Evolutionary conservation across 2,797 vertebrate genomes (phyloP).

Genomic region (Agapornis canus): DNA sequence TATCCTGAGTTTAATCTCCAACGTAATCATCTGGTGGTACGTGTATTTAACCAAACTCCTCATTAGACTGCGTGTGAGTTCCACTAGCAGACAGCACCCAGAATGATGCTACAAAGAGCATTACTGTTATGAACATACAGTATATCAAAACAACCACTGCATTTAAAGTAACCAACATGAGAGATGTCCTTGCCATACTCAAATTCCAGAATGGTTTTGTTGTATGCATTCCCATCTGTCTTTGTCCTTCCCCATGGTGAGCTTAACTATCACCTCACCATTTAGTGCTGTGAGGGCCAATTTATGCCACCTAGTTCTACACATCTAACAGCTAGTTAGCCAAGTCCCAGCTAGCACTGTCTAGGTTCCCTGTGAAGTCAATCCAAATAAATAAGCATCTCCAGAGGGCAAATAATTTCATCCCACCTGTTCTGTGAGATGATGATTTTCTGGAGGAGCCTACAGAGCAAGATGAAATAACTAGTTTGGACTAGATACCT

Average conservation of each 20-base stretch:
- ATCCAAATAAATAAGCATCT: slow-evolving; percentile 35
- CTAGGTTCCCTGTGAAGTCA: slow-evolving; percentile 49
- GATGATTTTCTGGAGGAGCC: slow-evolving; percentile 25
- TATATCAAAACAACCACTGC: slow-evolving; percentile 53
- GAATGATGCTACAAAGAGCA: not conserved
- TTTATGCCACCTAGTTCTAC: slow-evolving; percentile 17
- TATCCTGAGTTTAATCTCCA: not conserved
- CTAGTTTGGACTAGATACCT: not conserved
- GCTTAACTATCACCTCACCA: slow-evolving; percentile 11
- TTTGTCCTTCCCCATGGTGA: not conserved
- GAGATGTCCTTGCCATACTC: not conserved
- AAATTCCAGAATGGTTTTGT: slow-evolving; percentile 8
- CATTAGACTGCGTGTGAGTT: not conserved
- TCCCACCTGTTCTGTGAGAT: slow-evolving; percentile 1
- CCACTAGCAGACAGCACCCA: not conserved
- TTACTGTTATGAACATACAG: not conserved
- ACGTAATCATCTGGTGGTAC: not conserved
- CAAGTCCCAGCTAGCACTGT: slow-evolving; percentile 34
- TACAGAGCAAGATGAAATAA: not conserved
- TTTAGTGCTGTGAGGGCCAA: not conserved
- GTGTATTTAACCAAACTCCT: not conserved
- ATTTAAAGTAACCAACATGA: slow-evolving; percentile 32
- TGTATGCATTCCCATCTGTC: not conserved
- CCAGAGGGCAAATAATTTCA: slow-evolving; percentile 54
- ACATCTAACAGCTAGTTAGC: slow-evolving; percentile 35